These are phyloP conservation scores for Monomorium pharaonis DNA, from an alignment of 1,140 invertebrate species.

Conservation along the genomic window DNA sequence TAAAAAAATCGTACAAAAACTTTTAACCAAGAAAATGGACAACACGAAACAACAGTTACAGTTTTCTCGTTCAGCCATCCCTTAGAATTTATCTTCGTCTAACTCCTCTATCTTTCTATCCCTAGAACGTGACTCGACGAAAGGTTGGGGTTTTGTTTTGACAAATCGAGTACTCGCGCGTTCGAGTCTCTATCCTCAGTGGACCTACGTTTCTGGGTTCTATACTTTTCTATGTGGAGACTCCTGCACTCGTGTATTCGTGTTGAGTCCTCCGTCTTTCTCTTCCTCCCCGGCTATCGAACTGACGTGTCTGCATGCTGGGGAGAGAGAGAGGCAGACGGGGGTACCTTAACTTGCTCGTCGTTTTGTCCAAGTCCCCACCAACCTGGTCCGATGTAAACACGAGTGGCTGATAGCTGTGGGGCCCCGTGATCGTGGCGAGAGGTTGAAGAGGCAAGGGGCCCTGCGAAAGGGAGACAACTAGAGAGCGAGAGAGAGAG, in stretches of 20 bases:
- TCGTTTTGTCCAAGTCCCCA: constrained; percentile 71
- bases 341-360: constrained; percentile 65
- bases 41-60: constrained; percentile 2
- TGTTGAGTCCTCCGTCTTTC: constrained; percentile 27
- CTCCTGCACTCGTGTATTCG: constrained; percentile 35
- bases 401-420: constrained; percentile 82
- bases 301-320: constrained; percentile 38
- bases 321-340: constrained; percentile 32
- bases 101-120: constrained; percentile 45
- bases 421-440: constrained; percentile 67
- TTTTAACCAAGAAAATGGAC: constrained; percentile 64
- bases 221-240: constrained; percentile 28
- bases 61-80: not conserved
- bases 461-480: constrained; percentile 54
- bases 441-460: constrained; percentile 50
- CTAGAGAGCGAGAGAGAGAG: constrained; percentile 39
- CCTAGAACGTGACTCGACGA: constrained; percentile 78
- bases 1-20: constrained; percentile 51
- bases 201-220: constrained; percentile 66
- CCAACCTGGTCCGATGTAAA: constrained; percentile 76
- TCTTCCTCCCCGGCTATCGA: not conserved
- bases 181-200: constrained; percentile 53
- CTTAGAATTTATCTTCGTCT: not conserved
- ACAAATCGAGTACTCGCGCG: constrained; percentile 76
- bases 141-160: constrained; percentile 80